Base-by-base conservation (phyloP, 2,888 invertebrate species). In the Eupithecia dodoneata region DNA sequence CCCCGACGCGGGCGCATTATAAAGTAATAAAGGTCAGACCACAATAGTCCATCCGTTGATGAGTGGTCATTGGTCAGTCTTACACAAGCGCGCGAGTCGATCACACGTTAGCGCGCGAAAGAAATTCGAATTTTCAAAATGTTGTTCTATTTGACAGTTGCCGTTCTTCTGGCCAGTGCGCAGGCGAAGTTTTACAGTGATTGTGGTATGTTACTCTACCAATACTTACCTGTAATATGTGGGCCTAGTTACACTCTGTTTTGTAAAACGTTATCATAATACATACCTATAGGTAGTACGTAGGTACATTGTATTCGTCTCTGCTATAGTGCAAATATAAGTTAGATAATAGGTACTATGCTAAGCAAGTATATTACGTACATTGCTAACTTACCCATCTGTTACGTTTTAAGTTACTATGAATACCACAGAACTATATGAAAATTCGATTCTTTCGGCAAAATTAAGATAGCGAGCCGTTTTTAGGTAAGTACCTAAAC, bases 161-260 rank as follows among this genome's bases (percentile, higher is more conserved):
- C 88, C 71, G 88, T 93, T 82, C 83, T 93, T 5, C 84, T 93
- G 80, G 91, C 90, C 81, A 89, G 92, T 90, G 90, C 88, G 10
- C 89, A 94, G 78, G 94, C 93, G 4, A 94, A 94, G 78, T 94
- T 93, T 86, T 94, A 92, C 87, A 89, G 87, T 78, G 94, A 95
- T 84, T 95, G 94, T 79, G 94, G 94, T 95, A 90, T 86, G 81
- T 88, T 76, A 76, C 76, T 73, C 76, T 78, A 13, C 6, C 10
- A n/a, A 69, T 41, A 18, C 10, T 18, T 15, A 59, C 13, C 5
- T n/a, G 30, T 30, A 18, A 3, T 9, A 59, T 7, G 59, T 18
- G 59, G n/a, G 18, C 18, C 59, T 59, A 59, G 59, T 59, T 18
- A 9, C 7, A 18, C 4, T 18, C 18, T 59, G 55, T 9, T 18